Evolutionary conservation across 1,140 invertebrate species (phyloP).

Genomic region (Drosophila pseudoobscura): DNA sequence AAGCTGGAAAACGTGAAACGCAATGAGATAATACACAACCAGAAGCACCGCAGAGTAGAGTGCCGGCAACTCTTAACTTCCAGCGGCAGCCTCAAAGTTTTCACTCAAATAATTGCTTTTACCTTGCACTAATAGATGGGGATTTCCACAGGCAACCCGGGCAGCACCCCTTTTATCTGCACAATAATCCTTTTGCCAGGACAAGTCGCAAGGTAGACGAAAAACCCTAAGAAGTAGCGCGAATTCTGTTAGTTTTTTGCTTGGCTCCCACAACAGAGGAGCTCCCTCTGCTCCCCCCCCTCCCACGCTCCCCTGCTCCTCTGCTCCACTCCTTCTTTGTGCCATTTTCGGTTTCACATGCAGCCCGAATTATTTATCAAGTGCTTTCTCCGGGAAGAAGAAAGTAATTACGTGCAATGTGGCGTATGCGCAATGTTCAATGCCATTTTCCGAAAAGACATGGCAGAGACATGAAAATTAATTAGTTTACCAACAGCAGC

Average conservation of each 20-base stretch:
- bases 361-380: conserved; percentile 69
- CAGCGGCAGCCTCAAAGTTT: conserved; percentile 46
- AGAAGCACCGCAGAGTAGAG: conserved; percentile 12
- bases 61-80: conserved; percentile 26
- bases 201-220: conserved; percentile 41
- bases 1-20: conserved; percentile 32
- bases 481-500: conserved; percentile 61
- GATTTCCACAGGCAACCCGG: conserved; percentile 4
- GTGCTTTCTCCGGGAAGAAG: conserved; percentile 9
- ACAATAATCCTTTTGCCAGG: conserved; percentile 49
- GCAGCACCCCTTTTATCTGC: conserved; percentile 6
- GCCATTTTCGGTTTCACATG: conserved; percentile 38
- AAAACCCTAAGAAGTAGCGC: not conserved
- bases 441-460: conserved; percentile 21
- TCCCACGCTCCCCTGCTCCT: not conserved
- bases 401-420: conserved; percentile 69
- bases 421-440: conserved; percentile 63
- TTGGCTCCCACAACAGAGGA: not conserved
- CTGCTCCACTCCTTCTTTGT: conserved; percentile 14
- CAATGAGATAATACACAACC: conserved; percentile 55
- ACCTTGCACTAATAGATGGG: conserved; percentile 52
- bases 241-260: conserved; percentile 1
- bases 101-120: conserved; percentile 69
- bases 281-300: conserved; percentile 5
- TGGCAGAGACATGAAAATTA: conserved; percentile 61